Conservation (phyloP, 2,113 vertebrate genomes). For the Willisornis vidua region DNA sequence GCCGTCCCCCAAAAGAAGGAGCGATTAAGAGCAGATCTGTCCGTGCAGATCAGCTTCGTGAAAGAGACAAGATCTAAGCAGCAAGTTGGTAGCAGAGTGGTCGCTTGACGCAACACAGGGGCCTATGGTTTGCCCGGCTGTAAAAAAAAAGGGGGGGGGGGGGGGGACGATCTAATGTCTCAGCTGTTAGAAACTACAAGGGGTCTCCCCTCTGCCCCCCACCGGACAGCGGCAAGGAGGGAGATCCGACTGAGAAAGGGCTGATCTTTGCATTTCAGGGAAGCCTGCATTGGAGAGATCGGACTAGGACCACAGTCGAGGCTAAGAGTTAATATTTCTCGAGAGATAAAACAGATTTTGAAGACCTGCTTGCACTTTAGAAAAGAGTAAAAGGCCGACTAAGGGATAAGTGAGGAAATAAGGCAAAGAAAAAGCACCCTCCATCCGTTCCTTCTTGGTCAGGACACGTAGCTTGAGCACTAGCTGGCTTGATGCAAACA, state of each 20-base stretch:
- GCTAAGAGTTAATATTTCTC: constrained; percentile 56
- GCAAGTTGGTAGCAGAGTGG: constrained; percentile 62
- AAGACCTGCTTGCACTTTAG: constrained; percentile 4
- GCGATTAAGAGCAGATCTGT: constrained; percentile 8
- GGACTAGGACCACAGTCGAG: constrained; percentile 32
- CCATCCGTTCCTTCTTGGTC: constrained; percentile 10
- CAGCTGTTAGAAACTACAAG: background rate
- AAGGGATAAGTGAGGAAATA: background rate
- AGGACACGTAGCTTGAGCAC: constrained; percentile 57
- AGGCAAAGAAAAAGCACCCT: constrained; percentile 60
- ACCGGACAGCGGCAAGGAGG: background rate
- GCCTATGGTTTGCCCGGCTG: constrained; percentile 55
- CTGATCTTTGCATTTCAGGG: constrained; percentile 25
- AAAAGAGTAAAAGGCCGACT: constrained; percentile 75
- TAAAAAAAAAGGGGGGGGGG: background rate
- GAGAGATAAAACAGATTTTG: constrained; percentile 75
- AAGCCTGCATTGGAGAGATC: constrained; percentile 39
- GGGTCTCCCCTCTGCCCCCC: background rate
- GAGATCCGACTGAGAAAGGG: constrained; percentile 56
- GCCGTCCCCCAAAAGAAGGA: constrained; percentile 16
- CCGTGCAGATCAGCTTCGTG: constrained; percentile 52
- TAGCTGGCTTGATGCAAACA: constrained; percentile 53
- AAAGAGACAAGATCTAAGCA: constrained; percentile 53
- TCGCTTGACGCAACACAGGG: constrained; percentile 61
- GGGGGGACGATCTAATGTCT: background rate